Evolutionary conservation across 2,797 vertebrate species (phyloP).

Genomic region (Macropus fuliginosus): DNA sequence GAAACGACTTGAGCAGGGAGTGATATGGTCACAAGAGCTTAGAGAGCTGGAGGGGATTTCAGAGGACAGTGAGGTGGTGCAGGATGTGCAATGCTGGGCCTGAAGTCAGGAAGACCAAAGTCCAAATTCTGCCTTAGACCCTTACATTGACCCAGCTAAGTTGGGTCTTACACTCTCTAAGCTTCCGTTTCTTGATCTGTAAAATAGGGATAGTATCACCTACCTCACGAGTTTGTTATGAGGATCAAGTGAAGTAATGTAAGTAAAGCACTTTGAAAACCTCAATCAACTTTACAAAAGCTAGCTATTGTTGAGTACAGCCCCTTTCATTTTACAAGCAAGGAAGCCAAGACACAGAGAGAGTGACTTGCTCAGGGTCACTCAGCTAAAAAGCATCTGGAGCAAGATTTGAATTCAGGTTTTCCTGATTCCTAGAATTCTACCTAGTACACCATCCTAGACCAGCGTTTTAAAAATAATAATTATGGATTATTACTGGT

Average conservation of each 20-base stretch:
- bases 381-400: not conserved
- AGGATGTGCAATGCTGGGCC: not conserved
- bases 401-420: not conserved
- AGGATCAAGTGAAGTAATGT: not conserved
- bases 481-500: not conserved
- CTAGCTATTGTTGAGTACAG: not conserved
- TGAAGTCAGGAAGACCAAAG: not conserved
- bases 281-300: not conserved
- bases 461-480: not conserved
- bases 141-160: not conserved
- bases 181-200: not conserved
- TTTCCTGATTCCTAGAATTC: not conserved
- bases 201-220: not conserved
- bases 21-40: not conserved
- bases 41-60: not conserved
- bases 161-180: not conserved
- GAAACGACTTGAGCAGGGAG: not conserved
- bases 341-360: not conserved
- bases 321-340: not conserved
- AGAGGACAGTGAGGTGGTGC: not conserved
- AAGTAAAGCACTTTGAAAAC: not conserved
- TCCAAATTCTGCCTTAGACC: not conserved
- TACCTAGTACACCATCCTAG: not conserved
- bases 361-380: not conserved
- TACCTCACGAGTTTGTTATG: not conserved